Evolutionary conservation across 2,797 vertebrate genomes (phyloP).

Genomic region (Mallotus villosus): DNA sequence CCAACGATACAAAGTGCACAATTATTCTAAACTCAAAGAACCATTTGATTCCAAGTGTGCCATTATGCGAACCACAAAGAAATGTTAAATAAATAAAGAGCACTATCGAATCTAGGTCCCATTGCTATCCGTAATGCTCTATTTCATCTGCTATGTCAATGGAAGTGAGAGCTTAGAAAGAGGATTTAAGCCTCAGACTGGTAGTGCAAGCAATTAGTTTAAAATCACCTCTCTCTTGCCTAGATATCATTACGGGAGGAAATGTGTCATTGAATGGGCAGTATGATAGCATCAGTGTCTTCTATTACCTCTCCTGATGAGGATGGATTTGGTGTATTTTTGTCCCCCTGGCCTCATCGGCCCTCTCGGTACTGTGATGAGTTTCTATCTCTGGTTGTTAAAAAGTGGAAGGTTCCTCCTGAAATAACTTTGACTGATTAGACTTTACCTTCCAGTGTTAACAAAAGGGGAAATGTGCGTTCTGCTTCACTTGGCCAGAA

Average conservation of each 20-base stretch:
- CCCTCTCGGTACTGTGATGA: background rate
- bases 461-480: background rate
- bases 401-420: background rate
- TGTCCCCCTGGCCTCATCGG: background rate
- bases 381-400: background rate
- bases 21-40: slow-evolving; percentile 7
- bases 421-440: slow-evolving; percentile 5
- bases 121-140: background rate
- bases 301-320: slow-evolving; percentile 16
- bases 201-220: slow-evolving; percentile 1
- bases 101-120: background rate
- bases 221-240: background rate
- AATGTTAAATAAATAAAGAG: slow-evolving; percentile 4
- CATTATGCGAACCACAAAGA: background rate
- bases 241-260: slow-evolving; percentile 8
- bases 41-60: background rate
- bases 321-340: slow-evolving; percentile 16
- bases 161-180: background rate
- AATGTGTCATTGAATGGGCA: slow-evolving; percentile 16
- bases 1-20: background rate
- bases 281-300: slow-evolving; percentile 20
- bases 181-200: background rate
- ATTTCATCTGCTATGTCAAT: slow-evolving; percentile 4
- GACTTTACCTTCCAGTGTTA: slow-evolving; percentile 4
- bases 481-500: background rate